Conservation (phyloP, 2,797 vertebrate genomes). For the Alauda arvensis region DNA sequence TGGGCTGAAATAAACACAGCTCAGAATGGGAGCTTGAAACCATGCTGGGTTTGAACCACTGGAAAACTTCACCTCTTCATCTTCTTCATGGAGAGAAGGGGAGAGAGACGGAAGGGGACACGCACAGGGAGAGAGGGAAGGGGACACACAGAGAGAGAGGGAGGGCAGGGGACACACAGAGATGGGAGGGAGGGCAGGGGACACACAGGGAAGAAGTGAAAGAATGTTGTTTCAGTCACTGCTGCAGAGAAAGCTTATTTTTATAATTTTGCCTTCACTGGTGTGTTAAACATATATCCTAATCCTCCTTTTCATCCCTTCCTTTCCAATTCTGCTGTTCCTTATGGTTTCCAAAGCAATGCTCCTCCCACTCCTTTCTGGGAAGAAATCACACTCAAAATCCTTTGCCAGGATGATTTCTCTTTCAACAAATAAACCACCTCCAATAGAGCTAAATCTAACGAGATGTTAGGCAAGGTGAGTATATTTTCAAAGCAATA, state of each 20-base stretch:
- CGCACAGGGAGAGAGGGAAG: not conserved
- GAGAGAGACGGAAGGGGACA: not conserved
- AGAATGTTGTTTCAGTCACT: not conserved
- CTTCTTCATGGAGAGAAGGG: not conserved
- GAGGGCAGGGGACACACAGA: too few relatives aligned
- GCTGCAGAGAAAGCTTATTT: not conserved
- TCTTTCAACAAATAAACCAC: not conserved
- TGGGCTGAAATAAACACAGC: not conserved
- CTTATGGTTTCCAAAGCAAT: accelerated
- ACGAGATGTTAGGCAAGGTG: not conserved
- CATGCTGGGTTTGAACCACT: not conserved
- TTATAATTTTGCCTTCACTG: not conserved
- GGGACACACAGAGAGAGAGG: not conserved
- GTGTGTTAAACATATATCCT: not conserved
- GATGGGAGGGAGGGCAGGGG: not conserved
- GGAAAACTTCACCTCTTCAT: not conserved
- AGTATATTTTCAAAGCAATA: conserved; percentile 3
- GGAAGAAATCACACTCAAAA: not conserved
- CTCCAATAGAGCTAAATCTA: not conserved
- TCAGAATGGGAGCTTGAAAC: not conserved
- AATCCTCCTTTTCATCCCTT: not conserved
- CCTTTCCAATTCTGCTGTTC: not conserved
- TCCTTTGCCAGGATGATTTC: not conserved
- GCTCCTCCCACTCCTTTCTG: not conserved
- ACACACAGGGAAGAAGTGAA: not conserved